A percentile compares a stretch with the other conserved stretches of the same genome.
Conservation (phyloP, 2,113 vertebrate species). For the Cyanistes caeruleus region DNA sequence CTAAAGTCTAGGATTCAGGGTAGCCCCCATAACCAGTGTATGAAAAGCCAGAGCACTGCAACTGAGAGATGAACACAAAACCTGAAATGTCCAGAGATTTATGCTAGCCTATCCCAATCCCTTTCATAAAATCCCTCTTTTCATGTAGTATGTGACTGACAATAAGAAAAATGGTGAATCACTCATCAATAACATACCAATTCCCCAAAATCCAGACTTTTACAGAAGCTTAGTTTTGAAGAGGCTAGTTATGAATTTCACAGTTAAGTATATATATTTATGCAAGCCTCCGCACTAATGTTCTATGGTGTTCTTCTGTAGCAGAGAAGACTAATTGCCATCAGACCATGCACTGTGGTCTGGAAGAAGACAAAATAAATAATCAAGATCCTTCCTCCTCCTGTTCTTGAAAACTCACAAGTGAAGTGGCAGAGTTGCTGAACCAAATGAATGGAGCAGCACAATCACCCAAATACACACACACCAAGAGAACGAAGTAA, state of each 20-base stretch:
- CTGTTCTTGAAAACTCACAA: neutral
- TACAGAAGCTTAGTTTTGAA: conserved; percentile 36
- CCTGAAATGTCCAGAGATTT: neutral
- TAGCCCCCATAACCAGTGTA: neutral
- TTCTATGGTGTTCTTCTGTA: neutral
- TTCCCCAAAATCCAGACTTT: conserved; percentile 42
- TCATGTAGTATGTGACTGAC: conserved; percentile 53
- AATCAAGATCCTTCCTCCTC: neutral
- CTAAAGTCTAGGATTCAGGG: neutral
- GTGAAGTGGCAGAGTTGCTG: neutral
- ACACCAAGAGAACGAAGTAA: neutral
- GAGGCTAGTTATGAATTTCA: conserved; percentile 13
- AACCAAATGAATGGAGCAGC: neutral
- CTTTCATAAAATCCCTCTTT: neutral
- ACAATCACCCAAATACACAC: neutral
- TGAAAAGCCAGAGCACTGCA: neutral
- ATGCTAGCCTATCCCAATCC: neutral
- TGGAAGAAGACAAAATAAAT: neutral
- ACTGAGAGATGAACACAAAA: neutral
- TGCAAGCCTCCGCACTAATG: neutral
- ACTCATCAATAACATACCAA: conserved; percentile 5
- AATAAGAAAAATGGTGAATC: conserved; percentile 51
- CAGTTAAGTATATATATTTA: conserved; percentile 27
- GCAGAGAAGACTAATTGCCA: neutral
- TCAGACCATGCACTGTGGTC: neutral